A percentile compares a stretch with the other conserved stretches of the same genome.
Conservation (phyloP, 2,888 invertebrate species). For the Dolomedes plantarius region DNA sequence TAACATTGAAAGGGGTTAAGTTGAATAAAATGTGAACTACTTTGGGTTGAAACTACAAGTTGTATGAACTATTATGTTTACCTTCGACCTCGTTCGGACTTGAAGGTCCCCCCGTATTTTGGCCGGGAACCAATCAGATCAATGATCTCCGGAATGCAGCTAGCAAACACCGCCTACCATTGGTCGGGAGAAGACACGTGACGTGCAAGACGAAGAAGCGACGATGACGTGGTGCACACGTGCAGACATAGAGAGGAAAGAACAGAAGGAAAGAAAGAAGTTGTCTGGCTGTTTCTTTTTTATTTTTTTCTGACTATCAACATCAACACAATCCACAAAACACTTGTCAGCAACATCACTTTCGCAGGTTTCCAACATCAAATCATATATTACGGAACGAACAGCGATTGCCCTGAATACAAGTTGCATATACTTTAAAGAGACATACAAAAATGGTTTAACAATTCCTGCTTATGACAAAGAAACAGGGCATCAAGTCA, state of each 20-base stretch:
- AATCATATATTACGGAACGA: not conserved
- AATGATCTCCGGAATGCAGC: constrained; percentile 99
- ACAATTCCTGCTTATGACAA: too few relatives aligned
- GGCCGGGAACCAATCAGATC: constrained; percentile 99
- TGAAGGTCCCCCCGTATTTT: constrained; percentile 99
- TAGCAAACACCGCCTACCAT: constrained; percentile 99
- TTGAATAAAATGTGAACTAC: constrained; percentile 58
- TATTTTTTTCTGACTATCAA: constrained; percentile 38
- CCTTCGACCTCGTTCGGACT: constrained; percentile 99
- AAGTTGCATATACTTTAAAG: not conserved
- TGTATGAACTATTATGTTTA: constrained; percentile 78
- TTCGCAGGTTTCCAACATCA: constrained; percentile 8
- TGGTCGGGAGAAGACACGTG: constrained; percentile 70
- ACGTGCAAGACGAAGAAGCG: constrained; percentile 71
- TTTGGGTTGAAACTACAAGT: constrained; percentile 56
- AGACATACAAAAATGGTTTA: too few relatives aligned
- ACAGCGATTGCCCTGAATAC: not conserved
- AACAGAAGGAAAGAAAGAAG: constrained; percentile 64
- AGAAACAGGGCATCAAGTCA: too few relatives aligned
- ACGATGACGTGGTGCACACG: constrained; percentile 67
- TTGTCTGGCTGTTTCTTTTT: constrained; percentile 42
- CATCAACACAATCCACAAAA: constrained; percentile 58
- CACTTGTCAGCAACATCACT: constrained; percentile 28
- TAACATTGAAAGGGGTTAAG: constrained; percentile 24
- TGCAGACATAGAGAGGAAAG: constrained; percentile 52